Conservation (phyloP, 2,113 vertebrate species). For the Quiscalus mexicanus region DNA sequence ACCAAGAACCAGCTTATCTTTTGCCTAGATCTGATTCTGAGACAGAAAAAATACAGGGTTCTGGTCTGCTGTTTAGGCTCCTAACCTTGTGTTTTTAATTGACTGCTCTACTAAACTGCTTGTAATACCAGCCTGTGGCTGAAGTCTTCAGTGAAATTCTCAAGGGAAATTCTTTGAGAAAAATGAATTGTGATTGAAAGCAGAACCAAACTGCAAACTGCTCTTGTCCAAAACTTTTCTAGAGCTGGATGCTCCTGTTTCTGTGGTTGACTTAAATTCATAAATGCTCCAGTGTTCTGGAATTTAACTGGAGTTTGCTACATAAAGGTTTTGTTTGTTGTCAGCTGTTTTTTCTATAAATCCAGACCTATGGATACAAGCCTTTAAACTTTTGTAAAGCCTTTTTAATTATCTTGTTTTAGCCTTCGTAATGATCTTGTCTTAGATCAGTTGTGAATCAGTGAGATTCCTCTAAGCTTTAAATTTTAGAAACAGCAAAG, state of each 20-base stretch:
- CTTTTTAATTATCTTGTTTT: neutral
- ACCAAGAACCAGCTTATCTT: neutral
- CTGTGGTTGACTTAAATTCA: neutral
- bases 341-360: neutral
- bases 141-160: neutral
- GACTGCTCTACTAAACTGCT: neutral
- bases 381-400: neutral
- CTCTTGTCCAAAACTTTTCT: neutral
- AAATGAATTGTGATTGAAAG: neutral
- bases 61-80: neutral
- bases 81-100: neutral
- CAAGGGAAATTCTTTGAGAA: neutral
- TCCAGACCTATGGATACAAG: neutral
- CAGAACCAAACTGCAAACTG: neutral
- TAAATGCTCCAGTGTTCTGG: neutral
- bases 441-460: neutral
- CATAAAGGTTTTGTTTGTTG: neutral
- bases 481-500: neutral
- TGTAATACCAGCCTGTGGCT: neutral
- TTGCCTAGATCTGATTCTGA: neutral
- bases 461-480: neutral
- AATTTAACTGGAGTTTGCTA: neutral
- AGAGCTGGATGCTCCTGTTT: neutral
- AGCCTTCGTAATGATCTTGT: neutral
- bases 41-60: neutral